Percentiles rank a stretch among this genome's conserved stretches.
phyloP scores from a whole-genome alignment of 2,888 invertebrate species.

The Volucella inanis region DNA sequence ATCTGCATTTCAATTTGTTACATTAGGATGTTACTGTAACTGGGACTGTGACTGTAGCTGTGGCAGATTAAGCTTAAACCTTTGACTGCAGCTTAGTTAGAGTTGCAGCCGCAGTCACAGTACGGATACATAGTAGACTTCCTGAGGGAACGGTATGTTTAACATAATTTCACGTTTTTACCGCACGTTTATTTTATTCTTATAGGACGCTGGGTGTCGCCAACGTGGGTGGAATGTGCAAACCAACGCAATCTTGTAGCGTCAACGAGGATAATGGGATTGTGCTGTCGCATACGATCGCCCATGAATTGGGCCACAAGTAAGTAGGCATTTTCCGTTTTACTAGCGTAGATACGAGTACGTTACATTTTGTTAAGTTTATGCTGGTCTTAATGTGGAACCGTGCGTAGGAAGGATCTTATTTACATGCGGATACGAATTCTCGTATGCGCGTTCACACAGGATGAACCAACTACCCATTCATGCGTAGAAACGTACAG shows the following conservation, averaged over 20 bases:
- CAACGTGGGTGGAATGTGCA: constrained; percentile 95
- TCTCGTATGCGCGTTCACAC: constrained; percentile 5
- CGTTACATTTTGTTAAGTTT: constrained; percentile 56
- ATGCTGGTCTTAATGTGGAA: constrained; percentile 25
- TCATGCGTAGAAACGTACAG: constrained; percentile 10
- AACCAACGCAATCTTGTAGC: constrained; percentile 92
- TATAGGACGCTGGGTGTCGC: constrained; percentile 92
- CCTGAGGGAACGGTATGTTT: constrained; percentile 66
- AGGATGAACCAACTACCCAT: constrained; percentile 28
- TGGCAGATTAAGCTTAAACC: not conserved
- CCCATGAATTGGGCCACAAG: constrained; percentile 97
- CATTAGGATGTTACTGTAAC: constrained; percentile 12
- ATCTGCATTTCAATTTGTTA: constrained; percentile 34
- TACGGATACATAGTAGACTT: constrained; percentile 22
- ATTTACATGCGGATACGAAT: constrained; percentile 19
- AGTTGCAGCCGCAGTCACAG: too few relatives aligned
- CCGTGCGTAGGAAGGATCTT: constrained; percentile 61
- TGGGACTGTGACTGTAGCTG: not conserved
- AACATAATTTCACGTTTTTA: constrained; percentile 63
- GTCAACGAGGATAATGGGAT: constrained; percentile 96
- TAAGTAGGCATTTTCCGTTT: constrained; percentile 84
- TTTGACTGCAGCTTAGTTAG: too few relatives aligned
- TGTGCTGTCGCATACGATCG: constrained; percentile 93
- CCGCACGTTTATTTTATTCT: constrained; percentile 15
- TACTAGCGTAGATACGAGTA: constrained; percentile 10